Conservation (phyloP, 2,797 vertebrate species). For the Phylloscopus collybita region DNA sequence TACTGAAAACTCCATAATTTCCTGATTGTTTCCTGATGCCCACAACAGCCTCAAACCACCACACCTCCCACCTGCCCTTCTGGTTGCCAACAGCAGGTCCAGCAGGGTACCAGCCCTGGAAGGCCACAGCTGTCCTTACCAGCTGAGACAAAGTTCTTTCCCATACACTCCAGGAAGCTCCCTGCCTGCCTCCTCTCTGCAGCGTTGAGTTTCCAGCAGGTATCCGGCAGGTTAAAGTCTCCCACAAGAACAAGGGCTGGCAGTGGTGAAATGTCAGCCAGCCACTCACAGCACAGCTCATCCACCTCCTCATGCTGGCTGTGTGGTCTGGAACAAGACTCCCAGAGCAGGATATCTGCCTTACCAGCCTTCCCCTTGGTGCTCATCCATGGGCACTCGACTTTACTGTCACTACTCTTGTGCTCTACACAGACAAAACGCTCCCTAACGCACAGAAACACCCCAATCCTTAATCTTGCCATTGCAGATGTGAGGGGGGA, state of each 20-base stretch:
- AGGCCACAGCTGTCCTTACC: background rate
- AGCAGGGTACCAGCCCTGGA: background rate
- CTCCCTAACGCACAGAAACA: background rate
- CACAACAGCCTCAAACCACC: rapidly evolving
- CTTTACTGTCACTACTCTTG: background rate
- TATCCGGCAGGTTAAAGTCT: background rate
- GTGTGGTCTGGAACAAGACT: background rate
- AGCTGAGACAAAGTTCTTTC: background rate
- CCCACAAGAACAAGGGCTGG: background rate
- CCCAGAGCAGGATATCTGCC: background rate
- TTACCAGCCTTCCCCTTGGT: background rate
- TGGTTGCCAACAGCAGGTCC: background rate
- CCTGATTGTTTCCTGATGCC: too few relatives aligned
- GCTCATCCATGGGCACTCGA: background rate
- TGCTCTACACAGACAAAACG: background rate
- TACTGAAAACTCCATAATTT: background rate
- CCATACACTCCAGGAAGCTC: background rate
- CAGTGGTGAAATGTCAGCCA: background rate
- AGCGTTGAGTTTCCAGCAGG: background rate
- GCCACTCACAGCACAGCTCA: background rate
- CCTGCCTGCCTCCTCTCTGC: background rate
- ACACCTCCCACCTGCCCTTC: background rate
- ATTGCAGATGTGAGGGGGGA: background rate
- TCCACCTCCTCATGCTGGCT: background rate
- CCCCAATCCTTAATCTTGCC: background rate